Evolutionary conservation across 2,888 invertebrate species (phyloP).

Genomic region (Acleris sparsana): DNA sequence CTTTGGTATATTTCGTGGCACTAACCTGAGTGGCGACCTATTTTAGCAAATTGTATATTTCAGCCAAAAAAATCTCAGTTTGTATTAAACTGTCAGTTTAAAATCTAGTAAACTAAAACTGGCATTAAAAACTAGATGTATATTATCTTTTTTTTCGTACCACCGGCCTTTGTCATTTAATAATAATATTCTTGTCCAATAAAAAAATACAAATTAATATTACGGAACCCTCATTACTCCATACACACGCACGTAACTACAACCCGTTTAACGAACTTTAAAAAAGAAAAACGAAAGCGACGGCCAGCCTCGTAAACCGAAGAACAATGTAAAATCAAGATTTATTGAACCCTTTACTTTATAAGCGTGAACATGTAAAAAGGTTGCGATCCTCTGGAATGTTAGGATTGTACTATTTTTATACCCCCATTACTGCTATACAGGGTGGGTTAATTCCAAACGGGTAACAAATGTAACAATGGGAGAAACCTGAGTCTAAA

Average conservation of each 20-base stretch:
- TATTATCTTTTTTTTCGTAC: too few relatives aligned
- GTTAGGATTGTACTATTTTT: constrained; percentile 36
- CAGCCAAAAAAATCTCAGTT: too few relatives aligned
- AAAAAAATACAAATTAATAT: neutral
- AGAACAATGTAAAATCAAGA: constrained; percentile 23
- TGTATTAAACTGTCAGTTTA: too few relatives aligned
- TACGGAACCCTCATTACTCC: neutral
- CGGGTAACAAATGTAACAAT: too few relatives aligned
- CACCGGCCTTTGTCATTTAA: too few relatives aligned
- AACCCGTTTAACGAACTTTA: constrained; percentile 1
- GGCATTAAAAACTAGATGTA: too few relatives aligned
- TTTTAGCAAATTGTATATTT: too few relatives aligned
- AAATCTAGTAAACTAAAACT: too few relatives aligned
- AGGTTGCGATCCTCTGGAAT: constrained; percentile 5
- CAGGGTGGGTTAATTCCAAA: neutral
- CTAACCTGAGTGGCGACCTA: too few relatives aligned
- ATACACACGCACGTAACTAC: neutral
- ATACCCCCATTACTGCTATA: neutral
- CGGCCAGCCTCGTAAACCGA: constrained; percentile 1
- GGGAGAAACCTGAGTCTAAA: too few relatives aligned
- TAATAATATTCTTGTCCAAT: too few relatives aligned
- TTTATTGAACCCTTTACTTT: constrained; percentile 22
- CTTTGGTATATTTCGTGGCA: too few relatives aligned
- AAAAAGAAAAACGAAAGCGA: constrained; percentile 1
- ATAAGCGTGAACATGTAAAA: constrained; percentile 22